A percentile compares a stretch with the other conserved stretches of the same genome.
Evolutionary conservation across 1,140 invertebrate species (phyloP).

Genomic region (Procambarus virginalis): DNA sequence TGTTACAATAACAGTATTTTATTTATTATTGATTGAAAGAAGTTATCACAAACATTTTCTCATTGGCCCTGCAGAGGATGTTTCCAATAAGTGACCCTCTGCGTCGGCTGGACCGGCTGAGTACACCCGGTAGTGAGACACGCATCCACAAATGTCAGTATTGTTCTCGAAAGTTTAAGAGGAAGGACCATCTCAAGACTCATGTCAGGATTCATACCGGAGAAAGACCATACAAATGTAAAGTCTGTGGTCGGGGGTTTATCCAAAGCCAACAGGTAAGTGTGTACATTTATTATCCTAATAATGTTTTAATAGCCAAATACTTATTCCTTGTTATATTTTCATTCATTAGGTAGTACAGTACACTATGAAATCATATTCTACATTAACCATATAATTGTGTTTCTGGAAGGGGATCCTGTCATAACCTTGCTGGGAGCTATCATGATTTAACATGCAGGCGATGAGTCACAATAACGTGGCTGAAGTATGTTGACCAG

Average conservation of each 20-base stretch:
- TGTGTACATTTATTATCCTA: background rate
- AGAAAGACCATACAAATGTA: constrained; percentile 81
- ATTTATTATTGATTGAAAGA: constrained; percentile 20
- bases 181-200: constrained; percentile 82
- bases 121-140: constrained; percentile 60
- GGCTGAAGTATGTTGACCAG: too few species aligned
- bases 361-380: too few species aligned
- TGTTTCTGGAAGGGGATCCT: too few species aligned
- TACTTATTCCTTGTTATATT: too few species aligned
- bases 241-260: constrained; percentile 75
- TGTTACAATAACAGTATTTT: too few species aligned
- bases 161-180: constrained; percentile 69
- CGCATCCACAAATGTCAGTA: constrained; percentile 70
- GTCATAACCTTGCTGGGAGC: too few species aligned
- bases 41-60: constrained; percentile 45
- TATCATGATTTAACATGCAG: too few species aligned
- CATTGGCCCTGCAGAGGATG: constrained; percentile 64
- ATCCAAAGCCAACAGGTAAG: constrained; percentile 70
- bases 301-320: background rate
- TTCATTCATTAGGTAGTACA: too few species aligned
- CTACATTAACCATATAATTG: too few species aligned
- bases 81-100: constrained; percentile 70
- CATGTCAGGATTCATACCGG: constrained; percentile 87
- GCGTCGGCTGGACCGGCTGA: constrained; percentile 62
- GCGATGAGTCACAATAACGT: too few species aligned